Percentiles rank a stretch among this genome's conserved stretches.
These are phyloP conservation scores for Sebastes fasciatus DNA, from an alignment of 2,113 vertebrate species.

Conservation along the genomic window DNA sequence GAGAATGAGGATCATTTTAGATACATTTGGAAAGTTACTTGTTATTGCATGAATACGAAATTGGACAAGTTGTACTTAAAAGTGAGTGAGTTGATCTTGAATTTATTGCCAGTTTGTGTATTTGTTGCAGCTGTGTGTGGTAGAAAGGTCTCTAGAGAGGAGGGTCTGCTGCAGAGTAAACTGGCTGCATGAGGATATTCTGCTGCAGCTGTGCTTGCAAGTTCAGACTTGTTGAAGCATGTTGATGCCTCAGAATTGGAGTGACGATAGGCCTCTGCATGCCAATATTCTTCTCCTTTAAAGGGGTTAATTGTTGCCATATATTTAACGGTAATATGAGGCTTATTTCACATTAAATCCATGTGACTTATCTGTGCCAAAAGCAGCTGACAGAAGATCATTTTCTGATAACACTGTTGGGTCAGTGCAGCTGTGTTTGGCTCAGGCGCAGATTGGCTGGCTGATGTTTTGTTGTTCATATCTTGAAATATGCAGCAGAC, in stretches of 20 bases:
- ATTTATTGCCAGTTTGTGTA: neutral
- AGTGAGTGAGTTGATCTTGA: neutral
- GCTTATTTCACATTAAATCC: constrained; percentile 13
- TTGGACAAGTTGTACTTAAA: neutral
- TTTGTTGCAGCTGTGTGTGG: neutral
- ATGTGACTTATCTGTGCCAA: neutral
- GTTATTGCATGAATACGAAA: neutral
- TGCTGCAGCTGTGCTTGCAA: neutral
- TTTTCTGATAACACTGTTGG: constrained; percentile 32
- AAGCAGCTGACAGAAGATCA: constrained; percentile 16
- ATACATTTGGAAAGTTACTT: neutral
- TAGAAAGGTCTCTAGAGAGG: constrained; percentile 3
- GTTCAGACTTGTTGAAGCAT: constrained; percentile 44
- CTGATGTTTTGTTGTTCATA: constrained; percentile 29
- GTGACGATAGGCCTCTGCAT: constrained; percentile 24
- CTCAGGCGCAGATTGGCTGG: constrained; percentile 10
- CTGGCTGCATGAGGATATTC: constrained; percentile 11
- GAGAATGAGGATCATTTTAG: neutral
- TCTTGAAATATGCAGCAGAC: constrained; percentile 52
- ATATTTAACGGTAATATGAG: neutral
- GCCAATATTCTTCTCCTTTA: neutral
- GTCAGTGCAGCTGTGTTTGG: constrained; percentile 21
- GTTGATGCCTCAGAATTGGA: constrained; percentile 23
- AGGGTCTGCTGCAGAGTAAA: constrained; percentile 4
- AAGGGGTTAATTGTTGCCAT: neutral